Conservation (phyloP, 2,113 vertebrate species). For the Pleuronectes platessa region DNA sequence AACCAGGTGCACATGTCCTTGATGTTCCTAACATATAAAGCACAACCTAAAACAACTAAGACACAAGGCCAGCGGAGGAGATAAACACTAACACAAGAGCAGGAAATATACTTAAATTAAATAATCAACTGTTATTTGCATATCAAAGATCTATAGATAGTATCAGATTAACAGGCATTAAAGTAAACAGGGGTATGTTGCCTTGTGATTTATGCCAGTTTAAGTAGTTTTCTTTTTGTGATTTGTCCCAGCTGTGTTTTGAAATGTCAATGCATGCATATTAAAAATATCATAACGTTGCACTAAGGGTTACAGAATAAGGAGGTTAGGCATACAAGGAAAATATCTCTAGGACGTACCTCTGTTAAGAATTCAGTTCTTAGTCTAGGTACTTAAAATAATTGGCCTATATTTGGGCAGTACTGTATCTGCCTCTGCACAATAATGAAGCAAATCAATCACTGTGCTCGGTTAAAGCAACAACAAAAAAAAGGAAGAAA, state of each 20-base stretch:
- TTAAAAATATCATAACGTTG: slow-evolving; percentile 21
- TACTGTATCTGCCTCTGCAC: slow-evolving; percentile 58
- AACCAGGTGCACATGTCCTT: slow-evolving; percentile 63
- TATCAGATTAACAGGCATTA: not conserved
- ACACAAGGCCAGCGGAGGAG: slow-evolving; percentile 26
- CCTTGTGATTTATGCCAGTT: slow-evolving; percentile 23
- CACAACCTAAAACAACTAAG: slow-evolving; percentile 40
- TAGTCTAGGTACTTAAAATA: slow-evolving; percentile 75
- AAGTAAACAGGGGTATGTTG: slow-evolving; percentile 3
- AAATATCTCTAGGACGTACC: slow-evolving; percentile 59
- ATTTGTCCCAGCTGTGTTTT: slow-evolving; percentile 38
- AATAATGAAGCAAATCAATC: slow-evolving; percentile 75
- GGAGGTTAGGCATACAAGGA: slow-evolving; percentile 56
- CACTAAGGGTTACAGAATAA: slow-evolving; percentile 40
- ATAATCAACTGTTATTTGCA: slow-evolving; percentile 25
- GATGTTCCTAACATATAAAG: slow-evolving; percentile 46
- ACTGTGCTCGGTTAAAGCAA: slow-evolving; percentile 36
- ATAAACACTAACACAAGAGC: slow-evolving; percentile 14
- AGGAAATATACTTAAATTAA: slow-evolving; percentile 23
- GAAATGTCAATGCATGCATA: slow-evolving; percentile 39
- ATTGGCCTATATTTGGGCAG: slow-evolving; percentile 74
- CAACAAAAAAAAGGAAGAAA: not conserved
- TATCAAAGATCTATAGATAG: slow-evolving; percentile 9
- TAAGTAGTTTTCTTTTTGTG: slow-evolving; percentile 22
- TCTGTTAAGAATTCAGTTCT: slow-evolving; percentile 62